These are phyloP conservation scores for Cyphomyrmex costatus DNA, from an alignment of 1,140 invertebrate genomes.

Conservation along the genomic window DNA sequence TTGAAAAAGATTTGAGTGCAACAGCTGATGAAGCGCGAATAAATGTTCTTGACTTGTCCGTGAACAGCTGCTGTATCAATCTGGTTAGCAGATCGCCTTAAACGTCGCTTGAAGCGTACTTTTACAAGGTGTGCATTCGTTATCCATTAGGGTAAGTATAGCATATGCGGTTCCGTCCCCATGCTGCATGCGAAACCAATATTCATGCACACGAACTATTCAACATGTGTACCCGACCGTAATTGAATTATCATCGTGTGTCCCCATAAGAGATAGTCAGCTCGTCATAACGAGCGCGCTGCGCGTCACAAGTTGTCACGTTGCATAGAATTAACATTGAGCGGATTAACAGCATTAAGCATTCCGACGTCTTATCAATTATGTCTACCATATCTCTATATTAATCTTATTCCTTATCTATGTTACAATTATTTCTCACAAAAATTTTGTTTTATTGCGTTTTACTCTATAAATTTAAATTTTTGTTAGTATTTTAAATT, in stretches of 20 bases:
- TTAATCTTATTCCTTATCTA: neutral
- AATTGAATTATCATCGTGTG: conserved; percentile 76
- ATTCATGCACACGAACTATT: conserved; percentile 72
- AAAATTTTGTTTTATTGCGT: neutral
- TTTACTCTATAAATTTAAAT: neutral
- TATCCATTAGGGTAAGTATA: conserved; percentile 76
- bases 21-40: neutral
- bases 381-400: neutral
- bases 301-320: conserved; percentile 60
- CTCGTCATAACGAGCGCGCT: conserved; percentile 59
- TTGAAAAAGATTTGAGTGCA: neutral
- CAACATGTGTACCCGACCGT: conserved; percentile 66
- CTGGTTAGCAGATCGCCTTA: conserved; percentile 64
- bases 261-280: conserved; percentile 68
- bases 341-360: conserved; percentile 19
- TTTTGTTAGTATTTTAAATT: neutral
- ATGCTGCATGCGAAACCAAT: conserved; percentile 54
- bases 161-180: conserved; percentile 63
- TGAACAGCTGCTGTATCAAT: conserved; percentile 68
- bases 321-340: conserved; percentile 27
- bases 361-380: conserved; percentile 30
- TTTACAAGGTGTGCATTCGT: conserved; percentile 75
- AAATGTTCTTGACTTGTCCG: conserved; percentile 12
- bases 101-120: conserved; percentile 67
- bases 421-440: neutral